Conservation (phyloP, 2,888 invertebrate species). For the Heliconius cydno region DNA sequence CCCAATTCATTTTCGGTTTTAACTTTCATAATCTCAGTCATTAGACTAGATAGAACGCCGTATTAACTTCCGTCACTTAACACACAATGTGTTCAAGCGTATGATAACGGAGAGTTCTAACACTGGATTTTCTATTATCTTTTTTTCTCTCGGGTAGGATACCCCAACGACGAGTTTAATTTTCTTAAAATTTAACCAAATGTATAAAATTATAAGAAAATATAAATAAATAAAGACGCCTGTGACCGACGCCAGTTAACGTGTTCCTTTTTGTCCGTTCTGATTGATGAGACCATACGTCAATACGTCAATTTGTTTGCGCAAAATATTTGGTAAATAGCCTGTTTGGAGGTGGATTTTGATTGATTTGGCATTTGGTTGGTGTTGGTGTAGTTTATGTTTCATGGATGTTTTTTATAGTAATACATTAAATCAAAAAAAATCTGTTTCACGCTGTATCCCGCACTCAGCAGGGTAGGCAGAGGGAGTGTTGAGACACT, state of each 20-base stretch:
- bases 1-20: too few relatives aligned
- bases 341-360: conserved; percentile 11
- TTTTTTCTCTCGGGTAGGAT: too few relatives aligned
- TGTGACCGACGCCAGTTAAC: conserved; percentile 56
- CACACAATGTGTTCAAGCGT: too few relatives aligned
- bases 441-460: not conserved
- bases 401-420: not conserved
- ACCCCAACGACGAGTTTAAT: too few relatives aligned
- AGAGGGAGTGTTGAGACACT: not conserved
- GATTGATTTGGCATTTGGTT: conserved; percentile 23
- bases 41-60: too few relatives aligned
- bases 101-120: too few relatives aligned
- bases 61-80: too few relatives aligned
- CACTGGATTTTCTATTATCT: too few relatives aligned
- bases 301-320: conserved; percentile 49
- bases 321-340: conserved; percentile 42
- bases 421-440: not conserved
- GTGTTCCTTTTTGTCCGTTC: conserved; percentile 58
- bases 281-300: conserved; percentile 66
- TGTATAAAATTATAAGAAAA: not conserved
- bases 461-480: not conserved
- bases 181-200: not conserved
- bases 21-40: too few relatives aligned
- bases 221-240: conserved; percentile 27
- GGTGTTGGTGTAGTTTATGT: not conserved